phyloP scores from a whole-genome alignment of 30 jellyfish, hydroid and myxozoan species.

The Mastigias papua region DNA sequence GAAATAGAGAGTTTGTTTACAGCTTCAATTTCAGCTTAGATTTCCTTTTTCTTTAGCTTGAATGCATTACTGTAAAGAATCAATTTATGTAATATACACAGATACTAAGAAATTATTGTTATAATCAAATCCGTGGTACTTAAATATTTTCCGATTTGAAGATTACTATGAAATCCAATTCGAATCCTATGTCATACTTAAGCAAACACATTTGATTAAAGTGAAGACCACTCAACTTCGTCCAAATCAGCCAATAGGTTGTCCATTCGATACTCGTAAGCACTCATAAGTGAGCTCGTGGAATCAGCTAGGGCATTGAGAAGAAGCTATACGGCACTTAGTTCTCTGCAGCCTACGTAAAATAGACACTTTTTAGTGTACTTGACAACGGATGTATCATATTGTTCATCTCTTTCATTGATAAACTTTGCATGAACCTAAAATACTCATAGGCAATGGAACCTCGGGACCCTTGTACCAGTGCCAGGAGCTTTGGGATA shows the following conservation, averaged over 20 bases:
- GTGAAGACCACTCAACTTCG: not conserved
- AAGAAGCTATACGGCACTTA: too few species aligned
- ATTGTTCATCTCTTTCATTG: too few species aligned
- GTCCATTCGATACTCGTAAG: conserved; percentile 14
- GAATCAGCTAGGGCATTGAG: too few species aligned
- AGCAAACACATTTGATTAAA: conserved; percentile 29
- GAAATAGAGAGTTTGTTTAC: conserved; percentile 1
- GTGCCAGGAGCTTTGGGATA: too few species aligned
- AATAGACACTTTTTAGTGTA: too few species aligned
- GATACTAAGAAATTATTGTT: conserved; percentile 18
- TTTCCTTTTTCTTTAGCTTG: not conserved
- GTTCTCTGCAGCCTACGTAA: too few species aligned
- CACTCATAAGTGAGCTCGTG: too few species aligned
- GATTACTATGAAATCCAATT: conserved; percentile 49
- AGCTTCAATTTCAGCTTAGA: not conserved
- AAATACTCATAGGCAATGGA: too few species aligned
- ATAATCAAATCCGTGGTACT: conserved; percentile 21
- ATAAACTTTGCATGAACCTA: too few species aligned
- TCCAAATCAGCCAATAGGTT: conserved; percentile 8
- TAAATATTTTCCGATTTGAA: conserved; percentile 46
- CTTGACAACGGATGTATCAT: too few species aligned
- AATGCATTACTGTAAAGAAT: not conserved
- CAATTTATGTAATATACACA: conserved; percentile 31
- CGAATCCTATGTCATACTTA: conserved; percentile 44
- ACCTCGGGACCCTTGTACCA: too few species aligned